These are phyloP conservation scores for Scomber colias DNA, from an alignment of 2,113 vertebrate species.

Conservation along the genomic window DNA sequence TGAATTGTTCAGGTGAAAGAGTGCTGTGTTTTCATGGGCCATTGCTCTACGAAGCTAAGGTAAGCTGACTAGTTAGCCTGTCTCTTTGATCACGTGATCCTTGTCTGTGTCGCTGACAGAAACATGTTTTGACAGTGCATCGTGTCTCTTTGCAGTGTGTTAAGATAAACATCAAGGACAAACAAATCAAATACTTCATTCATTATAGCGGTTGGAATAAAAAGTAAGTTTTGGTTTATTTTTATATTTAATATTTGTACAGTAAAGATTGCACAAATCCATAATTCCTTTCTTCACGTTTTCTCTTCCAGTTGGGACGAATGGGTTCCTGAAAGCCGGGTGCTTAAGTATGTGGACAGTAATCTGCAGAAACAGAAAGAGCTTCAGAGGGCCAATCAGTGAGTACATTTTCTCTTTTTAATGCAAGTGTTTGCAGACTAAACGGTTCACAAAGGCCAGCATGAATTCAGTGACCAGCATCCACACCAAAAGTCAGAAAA, in stretches of 20 bases:
- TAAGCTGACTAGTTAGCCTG: slow-evolving; percentile 72
- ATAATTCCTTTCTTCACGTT: slow-evolving; percentile 28
- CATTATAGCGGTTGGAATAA: slow-evolving; percentile 99
- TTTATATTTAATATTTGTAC: neutral
- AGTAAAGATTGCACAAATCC: neutral
- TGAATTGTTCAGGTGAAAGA: slow-evolving; percentile 91
- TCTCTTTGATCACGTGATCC: neutral
- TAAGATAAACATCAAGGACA: slow-evolving; percentile 99
- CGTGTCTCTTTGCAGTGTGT: slow-evolving; percentile 91
- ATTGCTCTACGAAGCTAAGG: slow-evolving; percentile 99
- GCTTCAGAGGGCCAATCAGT: slow-evolving; percentile 99
- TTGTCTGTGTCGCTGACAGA: neutral
- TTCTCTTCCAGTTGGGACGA: slow-evolving; percentile 95
- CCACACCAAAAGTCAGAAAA: neutral
- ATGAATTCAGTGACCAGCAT: neutral
- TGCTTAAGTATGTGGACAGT: slow-evolving; percentile 99
- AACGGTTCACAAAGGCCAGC: neutral
- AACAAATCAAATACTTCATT: slow-evolving; percentile 99
- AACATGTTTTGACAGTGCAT: neutral
- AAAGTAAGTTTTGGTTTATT: slow-evolving; percentile 89
- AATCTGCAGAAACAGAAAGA: slow-evolving; percentile 99
- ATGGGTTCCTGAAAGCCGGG: slow-evolving; percentile 99
- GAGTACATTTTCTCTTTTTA: slow-evolving; percentile 75
- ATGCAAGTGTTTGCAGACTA: neutral
- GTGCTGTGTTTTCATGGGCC: slow-evolving; percentile 99